Evolutionary conservation across 2,797 vertebrate genomes (phyloP).

Genomic region (Lindbergichthys nudifrons): DNA sequence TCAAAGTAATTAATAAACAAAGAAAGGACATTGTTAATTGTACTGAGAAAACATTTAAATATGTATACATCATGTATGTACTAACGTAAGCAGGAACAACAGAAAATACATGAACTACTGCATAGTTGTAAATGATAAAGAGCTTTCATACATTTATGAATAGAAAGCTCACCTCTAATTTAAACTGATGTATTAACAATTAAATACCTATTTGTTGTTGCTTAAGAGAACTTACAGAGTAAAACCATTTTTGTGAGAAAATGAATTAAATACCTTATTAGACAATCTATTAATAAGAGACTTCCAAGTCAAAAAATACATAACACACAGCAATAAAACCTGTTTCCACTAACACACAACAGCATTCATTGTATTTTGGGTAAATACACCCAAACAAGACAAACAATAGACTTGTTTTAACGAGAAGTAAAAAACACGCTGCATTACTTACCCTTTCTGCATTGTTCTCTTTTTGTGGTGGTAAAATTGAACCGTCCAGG

Average conservation of each 20-base stretch:
- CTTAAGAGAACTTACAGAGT: constrained; percentile 15
- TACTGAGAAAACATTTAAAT: not conserved
- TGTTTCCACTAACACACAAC: constrained; percentile 17
- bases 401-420: constrained; percentile 28
- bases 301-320: not conserved
- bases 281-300: constrained; percentile 31
- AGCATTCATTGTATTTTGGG: constrained; percentile 17
- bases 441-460: constrained; percentile 10
- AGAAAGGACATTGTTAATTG: not conserved
- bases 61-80: not conserved
- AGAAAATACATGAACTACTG: not conserved
- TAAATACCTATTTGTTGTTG: not conserved
- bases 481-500: not conserved
- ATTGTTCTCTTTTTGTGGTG: not conserved
- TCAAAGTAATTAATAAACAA: constrained; percentile 2
- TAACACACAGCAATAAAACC: constrained; percentile 3
- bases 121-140: not conserved
- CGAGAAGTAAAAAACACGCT: constrained; percentile 11
- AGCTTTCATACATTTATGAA: not conserved
- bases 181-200: not conserved
- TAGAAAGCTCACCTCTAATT: constrained; percentile 12
- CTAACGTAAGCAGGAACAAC: not conserved
- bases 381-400: constrained; percentile 33
- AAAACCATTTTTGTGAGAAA: not conserved
- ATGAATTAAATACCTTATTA: not conserved